phyloP scores from a whole-genome alignment of 1,140 invertebrate species.

The Eupristina koningsbergeri region DNA sequence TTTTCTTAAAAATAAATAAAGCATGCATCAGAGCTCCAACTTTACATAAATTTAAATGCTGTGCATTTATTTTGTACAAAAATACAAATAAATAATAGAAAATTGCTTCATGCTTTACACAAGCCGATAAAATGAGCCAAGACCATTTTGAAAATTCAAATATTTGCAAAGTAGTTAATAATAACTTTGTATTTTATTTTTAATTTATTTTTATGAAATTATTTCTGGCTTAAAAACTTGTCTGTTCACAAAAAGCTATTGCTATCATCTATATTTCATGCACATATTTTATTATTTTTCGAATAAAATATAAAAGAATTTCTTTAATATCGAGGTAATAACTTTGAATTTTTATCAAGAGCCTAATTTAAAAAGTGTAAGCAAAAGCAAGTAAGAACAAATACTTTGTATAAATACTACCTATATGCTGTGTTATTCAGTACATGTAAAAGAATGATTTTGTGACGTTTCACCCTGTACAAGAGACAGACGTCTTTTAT shows the following conservation, averaged over 20 bases:
- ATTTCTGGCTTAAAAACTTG: not conserved
- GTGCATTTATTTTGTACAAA: constrained; percentile 14
- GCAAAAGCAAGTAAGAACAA: not conserved
- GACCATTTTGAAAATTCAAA: constrained; percentile 11
- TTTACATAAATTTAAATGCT: not conserved
- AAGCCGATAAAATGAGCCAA: constrained; percentile 15
- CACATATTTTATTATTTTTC: constrained; percentile 10
- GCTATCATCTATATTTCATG: constrained; percentile 4
- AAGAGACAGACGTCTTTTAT: constrained; percentile 4
- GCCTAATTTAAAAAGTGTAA: not conserved
- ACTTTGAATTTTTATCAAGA: not conserved
- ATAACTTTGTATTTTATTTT: not conserved
- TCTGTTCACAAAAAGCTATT: no score
- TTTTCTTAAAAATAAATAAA: not conserved
- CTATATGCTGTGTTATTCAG: constrained; percentile 18
- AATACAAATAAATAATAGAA: constrained; percentile 31
- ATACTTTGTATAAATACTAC: constrained; percentile 18
- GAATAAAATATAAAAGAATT: not conserved
- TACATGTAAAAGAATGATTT: constrained; percentile 20
- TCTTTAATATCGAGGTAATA: not conserved
- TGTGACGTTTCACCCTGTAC: constrained; percentile 38
- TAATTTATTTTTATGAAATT: not conserved
- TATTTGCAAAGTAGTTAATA: not conserved
- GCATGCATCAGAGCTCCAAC: not conserved
- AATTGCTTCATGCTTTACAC: not conserved